Base-by-base conservation (phyloP, 2,888 invertebrate genomes). In the Encarsia formosa region DNA sequence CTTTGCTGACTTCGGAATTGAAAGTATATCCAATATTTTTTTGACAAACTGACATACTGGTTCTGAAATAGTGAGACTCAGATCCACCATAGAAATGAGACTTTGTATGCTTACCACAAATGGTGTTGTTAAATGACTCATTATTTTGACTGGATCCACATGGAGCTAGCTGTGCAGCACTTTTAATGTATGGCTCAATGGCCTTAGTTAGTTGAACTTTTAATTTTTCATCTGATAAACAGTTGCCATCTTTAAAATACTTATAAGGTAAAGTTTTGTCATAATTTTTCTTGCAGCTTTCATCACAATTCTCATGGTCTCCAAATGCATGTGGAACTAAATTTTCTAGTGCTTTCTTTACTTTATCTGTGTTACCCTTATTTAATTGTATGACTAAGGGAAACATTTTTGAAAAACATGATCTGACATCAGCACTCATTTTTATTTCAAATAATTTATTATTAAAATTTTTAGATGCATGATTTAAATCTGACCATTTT, bases 401-500 rank as follows among this genome's bases (percentile, higher is more conserved):
- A 39, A 47, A 47, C 13, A 19, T 16, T 38, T 47, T 20, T 3
- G 31, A 43, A 37, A 57, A 50, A 42, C 58, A 52, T 43, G 48
- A 46, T 18, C 54, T 53, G 1, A 54, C 29, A 23, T 48, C 40
- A 4, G 49, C 24, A 8, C 34, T 45, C 15, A 55, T 31, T 26
- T 55, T 57, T 15, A 54, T 26, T 19, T 34, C 40, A 34, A 54
- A 57, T 24, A 56, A 47, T 19, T 50, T 32, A 32, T 40, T 56
- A 16, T 41, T 54, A 5, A 58, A 48, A 15, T 37, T 43, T 16
- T 34, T 44, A 4, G 22, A 8, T 6, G 34, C 44, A 22, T 44
- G 34, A 20, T 44, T 44, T 11, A 53, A 46, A 34, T 59, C 60
- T n/a, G 55, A 53, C 51, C 52, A 58, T 52, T 59, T 61, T n/a